These are phyloP conservation scores for Ciconia nigra DNA, from an alignment of 2,797 vertebrate species.

Conservation along the genomic window DNA sequence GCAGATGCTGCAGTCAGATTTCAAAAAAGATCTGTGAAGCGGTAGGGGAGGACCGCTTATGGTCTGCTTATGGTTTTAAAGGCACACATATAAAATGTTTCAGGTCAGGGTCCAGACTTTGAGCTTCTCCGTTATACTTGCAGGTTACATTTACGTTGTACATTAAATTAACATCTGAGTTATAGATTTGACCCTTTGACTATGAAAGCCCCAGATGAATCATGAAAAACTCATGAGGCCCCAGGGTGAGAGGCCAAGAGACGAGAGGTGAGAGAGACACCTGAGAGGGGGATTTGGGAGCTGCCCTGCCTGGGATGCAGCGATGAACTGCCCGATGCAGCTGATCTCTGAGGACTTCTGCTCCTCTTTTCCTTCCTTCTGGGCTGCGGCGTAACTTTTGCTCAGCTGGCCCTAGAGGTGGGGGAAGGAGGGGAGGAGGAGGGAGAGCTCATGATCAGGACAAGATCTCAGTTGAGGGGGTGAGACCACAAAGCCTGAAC, in stretches of 20 bases:
- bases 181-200: neutral
- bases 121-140: neutral
- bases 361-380: neutral
- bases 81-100: neutral
- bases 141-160: neutral
- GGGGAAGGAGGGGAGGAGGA: neutral
- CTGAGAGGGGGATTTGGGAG: neutral
- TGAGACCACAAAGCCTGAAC: neutral
- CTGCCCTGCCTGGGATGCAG: neutral
- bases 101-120: neutral
- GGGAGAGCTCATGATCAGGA: neutral
- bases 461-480: neutral
- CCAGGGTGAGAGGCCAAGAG: neutral
- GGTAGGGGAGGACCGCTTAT: neutral
- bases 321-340: neutral
- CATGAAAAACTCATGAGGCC: neutral
- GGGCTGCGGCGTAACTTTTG: neutral
- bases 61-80: neutral
- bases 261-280: neutral
- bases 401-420: neutral
- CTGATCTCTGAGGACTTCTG: neutral
- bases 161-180: neutral
- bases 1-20: neutral
- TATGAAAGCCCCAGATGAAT: neutral
- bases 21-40: neutral